A percentile compares a stretch with the other conserved stretches of the same genome.
Evolutionary conservation across 2,888 invertebrate species (phyloP).

Genomic region (Unio delphinus): DNA sequence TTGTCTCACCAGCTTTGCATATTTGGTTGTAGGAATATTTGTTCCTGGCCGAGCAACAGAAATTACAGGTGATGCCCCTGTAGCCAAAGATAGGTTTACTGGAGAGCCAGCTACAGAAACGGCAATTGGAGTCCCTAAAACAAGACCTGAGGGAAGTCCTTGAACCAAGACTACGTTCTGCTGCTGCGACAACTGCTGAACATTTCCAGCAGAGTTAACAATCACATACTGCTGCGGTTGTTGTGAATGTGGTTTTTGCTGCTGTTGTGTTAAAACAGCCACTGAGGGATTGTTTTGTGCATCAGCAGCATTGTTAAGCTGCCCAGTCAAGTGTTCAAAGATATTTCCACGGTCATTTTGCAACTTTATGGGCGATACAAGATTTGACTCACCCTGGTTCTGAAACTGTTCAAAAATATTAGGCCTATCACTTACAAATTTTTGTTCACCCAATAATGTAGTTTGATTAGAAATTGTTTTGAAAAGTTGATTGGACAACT

Average conservation of each 20-base stretch:
- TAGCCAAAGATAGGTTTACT: conserved; percentile 16
- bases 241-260: too few relatives aligned
- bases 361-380: neutral
- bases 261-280: too few relatives aligned
- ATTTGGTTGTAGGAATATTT: too few relatives aligned
- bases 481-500: too few relatives aligned
- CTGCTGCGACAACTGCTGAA: conserved; percentile 1
- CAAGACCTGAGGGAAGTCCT: conserved; percentile 23
- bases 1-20: too few relatives aligned
- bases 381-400: conserved; percentile 7
- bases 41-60: too few relatives aligned
- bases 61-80: conserved; percentile 15
- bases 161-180: conserved; percentile 33
- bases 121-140: conserved; percentile 25
- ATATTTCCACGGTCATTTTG: too few relatives aligned
- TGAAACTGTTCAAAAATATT: conserved; percentile 40
- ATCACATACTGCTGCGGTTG: too few relatives aligned
- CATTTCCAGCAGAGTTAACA: neutral
- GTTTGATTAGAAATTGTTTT: too few relatives aligned
- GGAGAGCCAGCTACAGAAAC: conserved; percentile 30
- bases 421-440: conserved; percentile 20
- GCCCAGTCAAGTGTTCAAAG: too few relatives aligned
- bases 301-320: too few relatives aligned
- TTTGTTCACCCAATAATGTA: neutral
- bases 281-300: too few relatives aligned